These are phyloP conservation scores for Peromyscus aztecus DNA, from an alignment of 2,797 vertebrate species.

Conservation along the genomic window DNA sequence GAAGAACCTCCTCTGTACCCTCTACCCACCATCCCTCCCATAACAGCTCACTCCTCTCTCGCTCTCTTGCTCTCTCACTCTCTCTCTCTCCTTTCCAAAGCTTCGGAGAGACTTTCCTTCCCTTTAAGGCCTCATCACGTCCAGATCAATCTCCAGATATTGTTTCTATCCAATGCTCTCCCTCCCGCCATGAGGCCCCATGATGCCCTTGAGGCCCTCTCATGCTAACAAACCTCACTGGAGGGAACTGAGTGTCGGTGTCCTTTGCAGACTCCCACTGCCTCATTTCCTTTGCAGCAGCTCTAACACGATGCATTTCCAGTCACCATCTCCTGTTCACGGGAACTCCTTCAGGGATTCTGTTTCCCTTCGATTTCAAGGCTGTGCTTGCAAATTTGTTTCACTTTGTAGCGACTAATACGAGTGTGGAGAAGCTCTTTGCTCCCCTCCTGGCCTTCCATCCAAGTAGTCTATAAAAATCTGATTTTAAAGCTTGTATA, in stretches of 20 bases:
- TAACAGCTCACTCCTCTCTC: too few species aligned
- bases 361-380: slow-evolving; percentile 55
- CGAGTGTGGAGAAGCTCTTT: neutral
- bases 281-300: neutral
- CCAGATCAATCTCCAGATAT: neutral
- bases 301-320: neutral
- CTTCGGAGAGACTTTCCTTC: neutral
- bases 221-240: neutral
- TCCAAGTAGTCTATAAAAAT: neutral
- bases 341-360: neutral
- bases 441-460: neutral
- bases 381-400: neutral
- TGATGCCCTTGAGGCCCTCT: neutral
- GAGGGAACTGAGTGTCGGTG: neutral
- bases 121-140: neutral
- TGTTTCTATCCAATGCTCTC: neutral
- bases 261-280: neutral
- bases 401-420: slow-evolving; percentile 36
- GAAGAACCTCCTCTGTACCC: neutral
- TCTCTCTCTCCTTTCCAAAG: neutral
- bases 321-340: neutral
- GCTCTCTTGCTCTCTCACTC: too few species aligned
- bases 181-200: neutral
- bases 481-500: slow-evolving; percentile 23
- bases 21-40: neutral